phyloP scores from a whole-genome alignment of 1,140 invertebrate species.

The Drosophila orena region DNA sequence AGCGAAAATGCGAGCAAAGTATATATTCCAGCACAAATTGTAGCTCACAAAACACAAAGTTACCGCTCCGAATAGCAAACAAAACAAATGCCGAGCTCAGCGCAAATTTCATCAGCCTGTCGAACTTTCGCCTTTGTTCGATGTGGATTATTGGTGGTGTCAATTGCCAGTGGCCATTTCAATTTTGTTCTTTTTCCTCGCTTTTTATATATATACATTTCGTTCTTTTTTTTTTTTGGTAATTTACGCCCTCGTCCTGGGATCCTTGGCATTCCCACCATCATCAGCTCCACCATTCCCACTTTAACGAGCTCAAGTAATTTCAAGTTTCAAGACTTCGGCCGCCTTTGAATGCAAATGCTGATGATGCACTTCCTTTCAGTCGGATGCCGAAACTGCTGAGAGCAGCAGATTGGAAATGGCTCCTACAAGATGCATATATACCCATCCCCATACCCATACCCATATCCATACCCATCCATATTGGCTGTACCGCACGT shows the following conservation, averaged over 20 bases:
- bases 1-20: conserved; percentile 25
- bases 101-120: conserved; percentile 64
- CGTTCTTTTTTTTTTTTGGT: conserved; percentile 54
- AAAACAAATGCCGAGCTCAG: conserved; percentile 73
- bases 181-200: conserved; percentile 23
- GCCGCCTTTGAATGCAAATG: conserved; percentile 70
- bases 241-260: conserved; percentile 62
- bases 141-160: conserved; percentile 74
- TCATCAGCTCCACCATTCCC: conserved; percentile 25
- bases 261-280: conserved; percentile 9
- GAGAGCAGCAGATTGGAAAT: conserved; percentile 74
- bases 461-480: conserved; percentile 9
- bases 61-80: conserved; percentile 46
- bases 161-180: conserved; percentile 81
- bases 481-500: neutral
- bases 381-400: conserved; percentile 58
- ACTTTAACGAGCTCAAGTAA: conserved; percentile 64
- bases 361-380: conserved; percentile 78
- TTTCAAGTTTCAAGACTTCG: conserved; percentile 66
- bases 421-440: conserved; percentile 61
- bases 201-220: too few relatives aligned
- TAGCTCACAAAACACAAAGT: conserved; percentile 32
- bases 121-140: conserved; percentile 56
- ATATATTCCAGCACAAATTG: conserved; percentile 28
- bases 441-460: neutral